Base-by-base conservation (phyloP, 1,140 invertebrate genomes). In the Drosophila ficusphila region DNA sequence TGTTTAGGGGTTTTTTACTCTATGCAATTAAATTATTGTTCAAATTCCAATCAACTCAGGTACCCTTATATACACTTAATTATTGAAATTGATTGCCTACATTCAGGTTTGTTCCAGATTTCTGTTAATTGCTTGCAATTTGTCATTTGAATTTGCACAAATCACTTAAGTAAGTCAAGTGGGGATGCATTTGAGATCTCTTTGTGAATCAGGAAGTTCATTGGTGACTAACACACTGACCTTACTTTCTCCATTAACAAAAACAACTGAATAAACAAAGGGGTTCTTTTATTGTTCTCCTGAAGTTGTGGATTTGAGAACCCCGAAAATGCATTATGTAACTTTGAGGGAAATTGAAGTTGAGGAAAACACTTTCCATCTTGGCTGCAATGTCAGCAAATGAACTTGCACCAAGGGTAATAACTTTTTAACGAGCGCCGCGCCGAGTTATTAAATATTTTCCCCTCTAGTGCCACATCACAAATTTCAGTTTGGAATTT, bases 171-270 rank as follows among this genome's bases (percentile, higher is more conserved):
- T 11, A 6, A 9, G 4, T 11, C 3, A 9, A 7, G 16, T 7
- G n/a, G n/a, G 23, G 12, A 38, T 14, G 29, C 39, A 42, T 42
- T 41, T 49, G 33, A 25, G 33, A 14, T 33, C 7, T 21, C 36
- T 68, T 68, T 68, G 64, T 67, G 61, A 51, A 52, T 67, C 64
- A 52, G 46, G 27, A 67, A 42, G 46, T 67, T 14, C 16, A 19
- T 39, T 42, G 51, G 25, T 68, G 61, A 68, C 46, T 68, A 67
- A 67, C 25, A 36, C 4, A 29, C 19, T 56, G 38, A 69, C 64
- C 41, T 47, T 54, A 69, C 49, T 69, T 69, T 69, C 64, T 69
- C 42, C 65, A 16, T 8, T 2, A 12, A 34, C 21, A 31, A 31
- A n/a, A 16, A 34, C 21, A 46, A 21, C 16, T 29, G 12, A 38